Evolutionary conservation across 2,888 invertebrate genomes (phyloP).

Genomic region (Crematogaster levior): DNA sequence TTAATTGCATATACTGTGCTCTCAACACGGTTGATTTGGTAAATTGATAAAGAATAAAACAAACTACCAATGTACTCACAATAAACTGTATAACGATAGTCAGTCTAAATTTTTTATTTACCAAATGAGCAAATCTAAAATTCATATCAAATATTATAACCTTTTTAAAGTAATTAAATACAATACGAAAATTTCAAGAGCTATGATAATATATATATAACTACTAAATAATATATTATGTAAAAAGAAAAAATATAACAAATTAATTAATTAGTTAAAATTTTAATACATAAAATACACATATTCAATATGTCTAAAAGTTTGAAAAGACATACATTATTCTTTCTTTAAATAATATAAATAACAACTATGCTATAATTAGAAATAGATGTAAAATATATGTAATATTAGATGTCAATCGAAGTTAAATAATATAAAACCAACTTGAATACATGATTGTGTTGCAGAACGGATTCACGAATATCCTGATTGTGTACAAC

Average conservation of each 20-base stretch:
- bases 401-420: not conserved
- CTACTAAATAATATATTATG: not conserved
- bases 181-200: not conserved
- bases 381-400: not conserved
- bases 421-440: not conserved
- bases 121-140: conserved; percentile 36
- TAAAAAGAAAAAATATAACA: not conserved
- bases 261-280: not conserved
- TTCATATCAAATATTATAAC: not conserved
- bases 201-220: no score
- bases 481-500: not conserved
- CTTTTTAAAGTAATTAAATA: conserved; percentile 2
- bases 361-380: not conserved
- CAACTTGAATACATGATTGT: conserved; percentile 44
- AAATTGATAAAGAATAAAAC: conserved; percentile 49
- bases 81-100: conserved; percentile 49
- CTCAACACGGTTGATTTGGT: conserved; percentile 3
- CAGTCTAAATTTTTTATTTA: conserved; percentile 36
- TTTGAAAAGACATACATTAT: not conserved
- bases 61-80: conserved; percentile 46
- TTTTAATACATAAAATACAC: not conserved
- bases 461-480: conserved; percentile 32
- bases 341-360: not conserved
- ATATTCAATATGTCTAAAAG: not conserved
- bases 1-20: conserved; percentile 1